Evolutionary conservation across 2,888 invertebrate genomes (phyloP).

Genomic region (Nysson spinosus): DNA sequence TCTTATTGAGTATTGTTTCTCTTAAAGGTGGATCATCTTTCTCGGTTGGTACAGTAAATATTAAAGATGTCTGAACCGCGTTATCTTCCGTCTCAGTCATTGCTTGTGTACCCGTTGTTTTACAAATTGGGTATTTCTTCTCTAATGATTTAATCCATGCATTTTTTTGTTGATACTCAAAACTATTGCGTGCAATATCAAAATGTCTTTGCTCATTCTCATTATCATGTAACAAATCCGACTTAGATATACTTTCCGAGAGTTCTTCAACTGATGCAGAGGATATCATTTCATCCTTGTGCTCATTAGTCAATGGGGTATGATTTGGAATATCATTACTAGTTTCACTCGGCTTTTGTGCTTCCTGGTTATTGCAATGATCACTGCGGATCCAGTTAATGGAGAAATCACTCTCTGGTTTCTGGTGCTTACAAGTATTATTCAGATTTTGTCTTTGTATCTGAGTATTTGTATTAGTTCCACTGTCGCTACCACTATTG

Average conservation of each 20-base stretch:
- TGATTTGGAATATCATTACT: slow-evolving; percentile 62
- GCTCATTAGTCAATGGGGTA: slow-evolving; percentile 68
- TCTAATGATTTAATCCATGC: slow-evolving; percentile 44
- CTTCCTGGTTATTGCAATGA: slow-evolving; percentile 56
- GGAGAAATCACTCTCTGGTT: slow-evolving; percentile 70
- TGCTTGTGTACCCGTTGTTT: slow-evolving; percentile 69
- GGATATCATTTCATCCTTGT: slow-evolving; percentile 77
- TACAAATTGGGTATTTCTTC: slow-evolving; percentile 57
- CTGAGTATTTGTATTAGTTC: slow-evolving; percentile 71
- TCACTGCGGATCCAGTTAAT: slow-evolving; percentile 75
- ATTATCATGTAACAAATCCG: slow-evolving; percentile 66
- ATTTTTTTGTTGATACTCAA: slow-evolving; percentile 43
- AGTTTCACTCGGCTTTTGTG: slow-evolving; percentile 55
- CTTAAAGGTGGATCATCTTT: slow-evolving; percentile 65
- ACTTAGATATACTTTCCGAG: slow-evolving; percentile 77
- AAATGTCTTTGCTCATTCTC: slow-evolving; percentile 35
- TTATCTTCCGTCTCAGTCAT: slow-evolving; percentile 72
- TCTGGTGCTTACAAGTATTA: slow-evolving; percentile 51
- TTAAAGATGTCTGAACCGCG: slow-evolving; percentile 72
- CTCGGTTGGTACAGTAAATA: slow-evolving; percentile 66
- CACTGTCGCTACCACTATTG: slow-evolving; percentile 81
- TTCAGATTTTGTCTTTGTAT: slow-evolving; percentile 68
- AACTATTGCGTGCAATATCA: slow-evolving; percentile 20
- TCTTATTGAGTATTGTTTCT: slow-evolving; percentile 75
- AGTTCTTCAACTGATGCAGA: slow-evolving; percentile 78